A percentile compares a stretch with the other conserved stretches of the same genome.
Evolutionary conservation across 2,797 vertebrate species (phyloP).

Genomic region (Sebastes variabilis): DNA sequence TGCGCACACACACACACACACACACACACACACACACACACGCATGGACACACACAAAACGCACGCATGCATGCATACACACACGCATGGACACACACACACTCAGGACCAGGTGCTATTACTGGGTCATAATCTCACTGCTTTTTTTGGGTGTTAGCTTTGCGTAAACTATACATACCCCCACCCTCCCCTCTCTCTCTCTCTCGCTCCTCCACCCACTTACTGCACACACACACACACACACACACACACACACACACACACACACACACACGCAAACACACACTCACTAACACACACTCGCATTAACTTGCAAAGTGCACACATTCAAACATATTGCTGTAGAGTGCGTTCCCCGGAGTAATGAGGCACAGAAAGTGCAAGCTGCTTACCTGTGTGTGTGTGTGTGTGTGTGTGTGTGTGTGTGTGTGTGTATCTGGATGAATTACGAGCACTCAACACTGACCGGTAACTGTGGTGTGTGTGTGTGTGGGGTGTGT

Average conservation of each 20-base stretch:
- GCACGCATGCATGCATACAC: neutral
- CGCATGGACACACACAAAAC: neutral
- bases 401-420: constrained; percentile 32
- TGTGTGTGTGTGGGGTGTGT: constrained; percentile 11
- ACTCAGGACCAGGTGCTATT: neutral
- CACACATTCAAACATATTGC: constrained; percentile 34
- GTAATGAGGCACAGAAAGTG: constrained; percentile 55
- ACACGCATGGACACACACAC: neutral
- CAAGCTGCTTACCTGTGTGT: constrained; percentile 64
- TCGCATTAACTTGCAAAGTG: constrained; percentile 33
- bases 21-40: neutral
- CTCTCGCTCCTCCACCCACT: neutral
- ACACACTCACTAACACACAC: neutral
- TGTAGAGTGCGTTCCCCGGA: neutral
- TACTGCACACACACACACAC: neutral
- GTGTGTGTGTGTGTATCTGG: constrained; percentile 43
- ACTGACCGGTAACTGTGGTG: constrained; percentile 18
- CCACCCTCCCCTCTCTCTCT: neutral
- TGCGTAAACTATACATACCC: neutral
- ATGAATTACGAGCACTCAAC: constrained; percentile 52
- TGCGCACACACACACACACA: neutral
- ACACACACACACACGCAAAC: neutral
- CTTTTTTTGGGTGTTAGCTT: neutral
- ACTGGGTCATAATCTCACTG: neutral
- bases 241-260: neutral